Evolutionary conservation across 2,888 invertebrate species (phyloP).

Genomic region (Camponotus fellah): DNA sequence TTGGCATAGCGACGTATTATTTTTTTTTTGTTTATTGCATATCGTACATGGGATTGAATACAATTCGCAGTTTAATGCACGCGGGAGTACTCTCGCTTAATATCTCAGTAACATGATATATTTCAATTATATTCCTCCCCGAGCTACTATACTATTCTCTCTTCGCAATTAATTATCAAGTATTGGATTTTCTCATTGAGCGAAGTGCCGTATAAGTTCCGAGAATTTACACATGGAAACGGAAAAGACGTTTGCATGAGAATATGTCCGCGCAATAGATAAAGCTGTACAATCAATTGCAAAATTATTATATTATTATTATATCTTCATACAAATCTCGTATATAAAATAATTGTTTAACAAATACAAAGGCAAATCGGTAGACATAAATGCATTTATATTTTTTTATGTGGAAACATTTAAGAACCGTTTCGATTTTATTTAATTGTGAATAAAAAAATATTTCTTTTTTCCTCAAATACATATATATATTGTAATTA

Average conservation of each 20-base stretch:
- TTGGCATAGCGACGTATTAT: not conserved
- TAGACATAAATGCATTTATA: not conserved
- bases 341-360: not conserved
- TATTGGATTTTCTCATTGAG: conserved; percentile 53
- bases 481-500: not conserved
- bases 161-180: conserved; percentile 56
- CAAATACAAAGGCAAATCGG: not conserved
- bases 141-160: conserved; percentile 49
- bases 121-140: conserved; percentile 48
- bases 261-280: conserved; percentile 57
- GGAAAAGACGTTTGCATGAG: conserved; percentile 56
- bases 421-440: not conserved
- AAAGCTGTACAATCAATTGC: conserved; percentile 43
- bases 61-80: conserved; percentile 45
- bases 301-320: conserved; percentile 34
- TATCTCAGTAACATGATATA: conserved; percentile 49
- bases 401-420: not conserved
- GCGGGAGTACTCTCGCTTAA: conserved; percentile 46
- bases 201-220: conserved; percentile 56
- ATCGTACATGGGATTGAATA: not conserved
- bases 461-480: not conserved
- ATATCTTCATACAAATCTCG: not conserved
- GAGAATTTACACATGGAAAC: conserved; percentile 60
- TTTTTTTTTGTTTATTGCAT: conserved; percentile 28
- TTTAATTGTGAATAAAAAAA: not conserved